Base-by-base conservation (phyloP, 2,888 invertebrate genomes). In the Drepanosiphum platanoidis region DNA sequence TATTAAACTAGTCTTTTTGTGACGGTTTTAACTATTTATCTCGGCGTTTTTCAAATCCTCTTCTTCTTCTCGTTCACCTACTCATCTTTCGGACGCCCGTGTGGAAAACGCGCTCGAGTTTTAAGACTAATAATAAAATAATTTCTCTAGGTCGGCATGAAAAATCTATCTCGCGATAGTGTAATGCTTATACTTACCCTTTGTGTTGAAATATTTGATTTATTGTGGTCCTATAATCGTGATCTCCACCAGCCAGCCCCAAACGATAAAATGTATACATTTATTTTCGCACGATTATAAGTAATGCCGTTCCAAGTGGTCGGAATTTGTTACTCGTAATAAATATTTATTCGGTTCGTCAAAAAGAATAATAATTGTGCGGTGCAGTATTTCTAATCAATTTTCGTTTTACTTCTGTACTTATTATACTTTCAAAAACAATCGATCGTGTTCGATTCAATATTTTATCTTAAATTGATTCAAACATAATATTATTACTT, bases 1-100 rank as follows among this genome's bases (percentile, higher is more conserved):
- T 74, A 83, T 75, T 66, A 75, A 64, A 75, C 83, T 74, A 64
- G 72, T 42, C 72, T 72, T 72, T 82, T 72, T 82, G 42, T 42
- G 72, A 82, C 42, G 61, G 82, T 74, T 64, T 82, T 72, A 64
- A 64, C 82, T 72, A 72, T 64, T 83, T 74, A 46, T 83, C 83
- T 74, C 82, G 1, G 36, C 30, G 22, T 71, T 81, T 71, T 72
- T 81, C 58, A 27, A 68, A 80, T 61, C 22, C 22, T 61, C 5
- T 13, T 64, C 22, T 36, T 11, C 39, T 34, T 39, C 9, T 11
- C 58, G 22, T 27, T 27, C 18, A 27, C 71, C 9, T 36, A 36
- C 66, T n/a, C 8, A 15, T 42, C 39, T 39, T 78, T 15, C 52
- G 9, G 39, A 39, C 42, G 79, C n/a, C 32, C 9, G 1, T 30